phyloP scores from a whole-genome alignment of 2,113 vertebrate genomes.

The Bungarus multicinctus region DNA sequence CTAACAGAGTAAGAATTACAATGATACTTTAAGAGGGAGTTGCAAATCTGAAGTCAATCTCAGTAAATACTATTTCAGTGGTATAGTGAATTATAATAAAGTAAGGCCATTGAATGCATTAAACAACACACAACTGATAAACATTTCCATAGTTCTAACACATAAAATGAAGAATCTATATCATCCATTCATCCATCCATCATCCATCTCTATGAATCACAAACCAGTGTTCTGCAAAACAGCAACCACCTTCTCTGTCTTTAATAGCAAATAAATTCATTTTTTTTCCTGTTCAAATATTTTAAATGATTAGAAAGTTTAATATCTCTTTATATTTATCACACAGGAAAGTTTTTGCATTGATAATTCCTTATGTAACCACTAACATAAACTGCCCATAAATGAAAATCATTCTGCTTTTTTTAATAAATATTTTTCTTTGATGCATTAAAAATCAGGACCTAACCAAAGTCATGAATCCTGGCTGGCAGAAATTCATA shows the following conservation, averaged over 20 bases:
- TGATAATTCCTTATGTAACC: background rate
- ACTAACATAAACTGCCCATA: background rate
- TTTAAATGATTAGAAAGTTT: background rate
- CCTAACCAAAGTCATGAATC: background rate
- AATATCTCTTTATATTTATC: background rate
- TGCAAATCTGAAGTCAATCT: background rate
- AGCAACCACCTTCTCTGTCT: background rate
- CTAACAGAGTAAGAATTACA: background rate
- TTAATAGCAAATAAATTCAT: background rate
- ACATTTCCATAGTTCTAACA: background rate
- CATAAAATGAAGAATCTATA: background rate
- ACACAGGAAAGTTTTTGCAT: background rate
- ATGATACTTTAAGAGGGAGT: background rate
- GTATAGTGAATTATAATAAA: background rate
- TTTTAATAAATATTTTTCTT: background rate
- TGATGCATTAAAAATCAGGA: background rate
- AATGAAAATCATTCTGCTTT: background rate
- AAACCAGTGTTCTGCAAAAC: background rate
- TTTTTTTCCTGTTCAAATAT: background rate
- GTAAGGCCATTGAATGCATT: background rate
- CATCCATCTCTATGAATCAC: background rate
- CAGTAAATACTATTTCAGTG: background rate
- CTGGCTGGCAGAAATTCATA: background rate
- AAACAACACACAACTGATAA: background rate
- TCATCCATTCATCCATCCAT: background rate